Evolutionary conservation across 2,113 vertebrate species (phyloP), one percentile per base, ranked within the genome.

Genomic region (Peucedramus taeniatus): DNA sequence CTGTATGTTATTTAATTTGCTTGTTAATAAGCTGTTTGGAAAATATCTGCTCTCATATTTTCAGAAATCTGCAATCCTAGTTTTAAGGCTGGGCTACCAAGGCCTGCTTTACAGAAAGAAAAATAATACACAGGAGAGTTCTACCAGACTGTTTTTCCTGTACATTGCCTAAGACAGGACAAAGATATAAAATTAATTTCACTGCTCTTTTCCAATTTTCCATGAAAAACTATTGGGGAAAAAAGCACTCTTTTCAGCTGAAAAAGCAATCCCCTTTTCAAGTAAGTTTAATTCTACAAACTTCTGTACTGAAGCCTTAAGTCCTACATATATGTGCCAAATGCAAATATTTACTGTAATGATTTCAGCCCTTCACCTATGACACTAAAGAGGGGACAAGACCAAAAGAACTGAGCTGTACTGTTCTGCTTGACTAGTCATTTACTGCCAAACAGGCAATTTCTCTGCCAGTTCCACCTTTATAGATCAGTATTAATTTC

Each of bases 401-500:
- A 74, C 20, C 49, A 35, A 39, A 87, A 70, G 13, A 72, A 83
- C 14, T 49, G 27, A 89, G 26, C 30, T 45, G 20, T 21, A 60
- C 17, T 53, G 19, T 23, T 56, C 59, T 31, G 13, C 23, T 49
- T 69, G 47, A 70, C 39, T 63, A 53, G n/a, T 37, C 15, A 45
- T 66, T 84, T 74, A 40, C 45, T 78, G n/a, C 15, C 26, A 26
- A 84, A 75, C 10, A 47, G 18, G 27, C 47, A 68, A 40, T 35
- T 83, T 90, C 59, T 72, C 50, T 69, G n/a, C 17, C 53, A 93
- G 12, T 40, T 79, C 37, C 35, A 53, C 28, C 22, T 61, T 15
- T 0, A 0, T 3, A 79, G 7, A 40, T 3, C 1, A 18, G 19
- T 76, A 69, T 33, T 80, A 57, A 54, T 77, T 80, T 61, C 31